Evolutionary conservation across 1,140 invertebrate species (phyloP).

Genomic region (Ceratitis capitata): DNA sequence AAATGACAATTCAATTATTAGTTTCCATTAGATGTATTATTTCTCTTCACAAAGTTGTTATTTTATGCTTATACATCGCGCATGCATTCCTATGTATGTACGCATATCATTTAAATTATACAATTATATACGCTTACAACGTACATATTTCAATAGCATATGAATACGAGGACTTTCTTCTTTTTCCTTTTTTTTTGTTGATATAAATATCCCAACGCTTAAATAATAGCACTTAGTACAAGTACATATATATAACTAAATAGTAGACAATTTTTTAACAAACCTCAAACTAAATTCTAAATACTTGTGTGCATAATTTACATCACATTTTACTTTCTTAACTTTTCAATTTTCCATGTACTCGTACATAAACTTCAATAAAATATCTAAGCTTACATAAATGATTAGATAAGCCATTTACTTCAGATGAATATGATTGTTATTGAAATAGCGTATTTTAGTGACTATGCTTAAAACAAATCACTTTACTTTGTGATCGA

Average conservation of each 20-base stretch:
- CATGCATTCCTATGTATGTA: no score
- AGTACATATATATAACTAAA: conserved; percentile 1
- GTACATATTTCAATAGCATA: conserved; percentile 7
- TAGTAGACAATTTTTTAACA: not conserved
- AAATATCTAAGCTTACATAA: not conserved
- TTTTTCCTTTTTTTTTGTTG: not conserved
- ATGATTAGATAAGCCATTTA: not conserved
- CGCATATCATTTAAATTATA: not conserved
- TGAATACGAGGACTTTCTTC: not conserved
- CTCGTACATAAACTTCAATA: not conserved
- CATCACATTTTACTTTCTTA: not conserved
- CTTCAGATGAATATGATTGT: not conserved
- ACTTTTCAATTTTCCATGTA: not conserved
- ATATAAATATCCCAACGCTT: conserved; percentile 14
- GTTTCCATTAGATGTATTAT: conserved; percentile 21
- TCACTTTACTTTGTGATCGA: not conserved
- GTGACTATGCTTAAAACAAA: conserved; percentile 27
- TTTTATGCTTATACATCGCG: conserved; percentile 10
- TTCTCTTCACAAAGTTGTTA: conserved; percentile 35
- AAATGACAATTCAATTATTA: not conserved
- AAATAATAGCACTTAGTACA: conserved; percentile 22
- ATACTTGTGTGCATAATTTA: conserved; percentile 13
- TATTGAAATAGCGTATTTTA: not conserved
- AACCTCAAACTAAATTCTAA: not conserved
- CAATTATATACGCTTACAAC: not conserved